phyloP scores from a whole-genome alignment of 2,888 invertebrate species.

The Coelopa pilipes region DNA sequence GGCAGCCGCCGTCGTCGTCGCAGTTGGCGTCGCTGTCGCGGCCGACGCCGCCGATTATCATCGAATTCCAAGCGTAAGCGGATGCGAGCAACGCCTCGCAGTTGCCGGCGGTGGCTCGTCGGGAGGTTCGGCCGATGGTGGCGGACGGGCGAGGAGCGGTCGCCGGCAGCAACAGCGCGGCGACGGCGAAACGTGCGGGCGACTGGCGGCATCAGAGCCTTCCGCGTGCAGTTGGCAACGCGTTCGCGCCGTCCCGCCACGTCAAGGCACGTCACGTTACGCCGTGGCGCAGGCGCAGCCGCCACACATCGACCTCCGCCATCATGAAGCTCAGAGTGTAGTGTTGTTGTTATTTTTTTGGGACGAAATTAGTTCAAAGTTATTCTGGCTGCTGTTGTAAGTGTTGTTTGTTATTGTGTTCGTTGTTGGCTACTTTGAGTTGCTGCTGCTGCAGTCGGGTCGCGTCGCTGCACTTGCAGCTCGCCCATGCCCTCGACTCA shows the following conservation, averaged over 20 bases:
- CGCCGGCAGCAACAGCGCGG: background rate
- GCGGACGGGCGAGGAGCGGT: background rate
- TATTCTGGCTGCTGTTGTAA: too few relatives aligned
- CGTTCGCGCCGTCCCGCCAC: too few relatives aligned
- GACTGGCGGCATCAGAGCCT: background rate
- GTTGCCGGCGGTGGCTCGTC: conserved; percentile 1
- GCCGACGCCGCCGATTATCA: conserved; percentile 18
- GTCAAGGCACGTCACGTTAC: too few relatives aligned
- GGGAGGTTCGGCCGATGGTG: too few relatives aligned
- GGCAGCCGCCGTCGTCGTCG: conserved; percentile 6
- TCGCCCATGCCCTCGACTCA: too few relatives aligned
- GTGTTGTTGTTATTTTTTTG: too few relatives aligned
- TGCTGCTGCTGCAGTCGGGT: conserved; percentile 13
- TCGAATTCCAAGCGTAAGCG: conserved; percentile 12
- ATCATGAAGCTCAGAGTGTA: too few relatives aligned
- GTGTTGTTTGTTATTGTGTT: background rate
- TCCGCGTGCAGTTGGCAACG: conserved; percentile 25
- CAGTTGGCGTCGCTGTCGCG: background rate
- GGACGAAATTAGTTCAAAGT: too few relatives aligned
- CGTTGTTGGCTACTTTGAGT: background rate
- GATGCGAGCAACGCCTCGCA: conserved; percentile 20
- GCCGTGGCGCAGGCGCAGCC: background rate
- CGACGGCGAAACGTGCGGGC: background rate
- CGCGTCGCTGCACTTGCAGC: conserved; percentile 37
- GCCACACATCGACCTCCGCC: background rate